Base-by-base conservation (phyloP, 2,888 invertebrate species). In the Urechis unicinctus region DNA sequence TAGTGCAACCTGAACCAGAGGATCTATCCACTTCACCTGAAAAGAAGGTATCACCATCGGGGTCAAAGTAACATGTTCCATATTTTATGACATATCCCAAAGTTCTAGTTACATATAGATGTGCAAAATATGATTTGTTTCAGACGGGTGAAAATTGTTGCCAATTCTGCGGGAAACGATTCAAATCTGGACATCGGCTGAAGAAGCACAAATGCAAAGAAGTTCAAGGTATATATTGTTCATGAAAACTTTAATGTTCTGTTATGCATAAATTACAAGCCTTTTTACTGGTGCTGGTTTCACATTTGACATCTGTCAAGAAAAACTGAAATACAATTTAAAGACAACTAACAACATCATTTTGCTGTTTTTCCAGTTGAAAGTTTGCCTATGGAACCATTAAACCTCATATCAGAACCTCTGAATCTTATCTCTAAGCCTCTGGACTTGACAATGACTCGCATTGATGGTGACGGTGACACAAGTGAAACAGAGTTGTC, bases 381-480 rank as follows among this genome's bases (percentile, higher is more conserved):
- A 9, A n/a, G 9, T n/a, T 50, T 31, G 9, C 13, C n/a, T 29
- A 6, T 50, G 13, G n/a, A 36, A 36, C 36, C 36, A 17, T 17
- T 36, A 9, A 36, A 5, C n/a, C 21, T 48, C n/a, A 45, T 30
- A 24, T 41, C 26, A 28, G 56, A 59, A 48, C 55, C 59, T 17
- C 46, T 52, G 48, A 52, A 52, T 51, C 49, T 56, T 31, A 58
- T 45, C 24, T 52, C 58, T 3, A 59, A 62, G 42, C 62, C 62
- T 22, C 55, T 62, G 1, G 62, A 62, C 55, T 52, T 62, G 43
- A 62, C 62, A 2, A 53, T 53, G 0, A 56, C 48, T 17, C 55
- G 56, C 3, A 42, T 30, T 26, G 58, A 61, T 24, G n/a, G n/a
- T 21, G 41, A 47, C 22, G 49, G 49, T 24, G 46, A 21, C 47